Evolutionary conservation across 2,797 vertebrate species (phyloP).

Genomic region (Brachyalestes nurse): DNA sequence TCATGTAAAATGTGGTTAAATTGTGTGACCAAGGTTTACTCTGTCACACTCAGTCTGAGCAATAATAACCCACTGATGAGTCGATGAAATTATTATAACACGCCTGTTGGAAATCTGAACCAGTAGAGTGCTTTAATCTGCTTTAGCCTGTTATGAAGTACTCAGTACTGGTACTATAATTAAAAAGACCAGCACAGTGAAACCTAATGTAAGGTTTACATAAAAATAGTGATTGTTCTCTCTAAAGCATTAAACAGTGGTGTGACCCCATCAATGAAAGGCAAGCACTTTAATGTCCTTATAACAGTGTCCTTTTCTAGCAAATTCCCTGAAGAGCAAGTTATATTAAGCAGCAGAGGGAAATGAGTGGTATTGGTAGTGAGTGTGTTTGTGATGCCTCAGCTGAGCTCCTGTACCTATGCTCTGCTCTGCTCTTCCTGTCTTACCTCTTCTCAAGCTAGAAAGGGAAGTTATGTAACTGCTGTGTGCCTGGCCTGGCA

Average conservation of each 20-base stretch:
- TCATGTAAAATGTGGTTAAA: too few species aligned
- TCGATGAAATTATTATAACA: too few species aligned
- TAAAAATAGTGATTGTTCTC: too few species aligned
- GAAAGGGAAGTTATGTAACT: constrained; percentile 68
- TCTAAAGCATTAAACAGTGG: too few species aligned
- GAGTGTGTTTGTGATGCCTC: neutral
- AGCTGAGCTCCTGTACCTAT: constrained; percentile 19
- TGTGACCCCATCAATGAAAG: neutral
- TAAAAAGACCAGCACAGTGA: too few species aligned
- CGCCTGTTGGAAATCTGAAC: too few species aligned
- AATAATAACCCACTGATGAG: too few species aligned
- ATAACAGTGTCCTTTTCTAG: neutral
- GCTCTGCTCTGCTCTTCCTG: constrained; percentile 23
- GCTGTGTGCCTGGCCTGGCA: constrained; percentile 63
- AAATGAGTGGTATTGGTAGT: neutral
- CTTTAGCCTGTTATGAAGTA: too few species aligned
- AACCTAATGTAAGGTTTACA: neutral
- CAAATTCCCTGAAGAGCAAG: neutral
- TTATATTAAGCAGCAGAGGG: neutral
- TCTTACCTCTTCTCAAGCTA: constrained; percentile 30
- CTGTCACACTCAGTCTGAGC: too few species aligned
- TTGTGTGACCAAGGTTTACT: too few species aligned
- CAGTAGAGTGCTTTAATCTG: too few species aligned
- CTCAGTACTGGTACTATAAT: too few species aligned
- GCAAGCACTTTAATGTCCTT: neutral